Percentiles rank a stretch among this genome's conserved stretches.
These are phyloP conservation scores for Montipora capricornis DNA, from an alignment of 64 coral and sea anemone genomes.

Conservation along the genomic window DNA sequence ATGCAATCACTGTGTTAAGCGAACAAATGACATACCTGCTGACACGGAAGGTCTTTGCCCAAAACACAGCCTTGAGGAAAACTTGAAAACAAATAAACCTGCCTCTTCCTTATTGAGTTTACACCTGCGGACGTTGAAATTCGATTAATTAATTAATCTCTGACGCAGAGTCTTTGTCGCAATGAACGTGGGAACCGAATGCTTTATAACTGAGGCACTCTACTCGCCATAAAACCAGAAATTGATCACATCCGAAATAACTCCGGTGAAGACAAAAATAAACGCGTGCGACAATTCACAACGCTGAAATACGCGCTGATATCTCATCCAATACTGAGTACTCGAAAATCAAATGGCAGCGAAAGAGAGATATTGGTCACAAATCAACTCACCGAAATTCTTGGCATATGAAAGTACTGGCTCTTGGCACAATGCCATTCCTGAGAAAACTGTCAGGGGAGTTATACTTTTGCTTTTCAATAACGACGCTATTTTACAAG, in stretches of 20 bases:
- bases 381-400: background rate
- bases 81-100: background rate
- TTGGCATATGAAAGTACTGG: background rate
- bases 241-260: slow-evolving; percentile 21
- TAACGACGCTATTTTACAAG: background rate
- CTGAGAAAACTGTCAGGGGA: background rate
- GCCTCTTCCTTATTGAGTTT: background rate
- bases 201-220: background rate
- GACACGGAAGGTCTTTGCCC: background rate
- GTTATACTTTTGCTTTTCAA: background rate
- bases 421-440: background rate
- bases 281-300: background rate
- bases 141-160: background rate
- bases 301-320: slow-evolving; percentile 15
- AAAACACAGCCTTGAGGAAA: background rate
- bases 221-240: background rate
- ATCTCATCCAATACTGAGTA: slow-evolving; percentile 12
- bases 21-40: background rate
- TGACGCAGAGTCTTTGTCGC: background rate
- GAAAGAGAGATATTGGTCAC: background rate
- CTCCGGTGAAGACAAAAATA: slow-evolving; percentile 14
- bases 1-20: background rate
- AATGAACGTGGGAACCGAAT: background rate
- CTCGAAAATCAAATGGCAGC: background rate
- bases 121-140: background rate